phyloP scores from a whole-genome alignment of 2,888 invertebrate species.

The Polia nebulosa region DNA sequence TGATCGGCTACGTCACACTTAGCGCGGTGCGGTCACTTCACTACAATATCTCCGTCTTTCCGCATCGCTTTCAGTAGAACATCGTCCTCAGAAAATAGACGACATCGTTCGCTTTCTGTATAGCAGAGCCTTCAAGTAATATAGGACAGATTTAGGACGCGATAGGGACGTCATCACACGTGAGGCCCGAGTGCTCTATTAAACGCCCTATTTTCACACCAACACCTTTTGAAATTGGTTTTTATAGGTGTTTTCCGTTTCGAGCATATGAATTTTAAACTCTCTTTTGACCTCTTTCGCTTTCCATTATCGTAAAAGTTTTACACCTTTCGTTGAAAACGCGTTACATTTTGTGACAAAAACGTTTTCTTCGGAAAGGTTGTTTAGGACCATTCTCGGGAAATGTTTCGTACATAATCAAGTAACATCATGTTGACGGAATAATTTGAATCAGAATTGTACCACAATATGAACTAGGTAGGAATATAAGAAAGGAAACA shows the following conservation, averaged over 20 bases:
- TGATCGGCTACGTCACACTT: not conserved
- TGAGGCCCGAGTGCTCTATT: conserved; percentile 78
- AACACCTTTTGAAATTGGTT: conserved; percentile 81
- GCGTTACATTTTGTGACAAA: conserved; percentile 49
- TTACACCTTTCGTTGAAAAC: conserved; percentile 59
- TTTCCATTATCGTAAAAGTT: conserved; percentile 68
- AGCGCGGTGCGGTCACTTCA: not conserved
- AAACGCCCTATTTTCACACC: conserved; percentile 86
- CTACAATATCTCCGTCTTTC: not conserved
- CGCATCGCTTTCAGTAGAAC: conserved; percentile 24
- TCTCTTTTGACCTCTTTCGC: conserved; percentile 64
- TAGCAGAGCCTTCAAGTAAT: conserved; percentile 63
- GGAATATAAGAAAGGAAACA: not conserved
- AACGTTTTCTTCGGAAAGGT: conserved; percentile 42
- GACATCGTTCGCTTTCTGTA: conserved; percentile 22
- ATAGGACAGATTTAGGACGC: conserved; percentile 84
- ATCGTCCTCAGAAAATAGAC: conserved; percentile 26
- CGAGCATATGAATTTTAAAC: conserved; percentile 66
- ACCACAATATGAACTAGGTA: not conserved
- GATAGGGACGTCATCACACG: conserved; percentile 87
- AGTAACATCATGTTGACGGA: not conserved
- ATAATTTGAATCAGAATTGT: conserved; percentile 12
- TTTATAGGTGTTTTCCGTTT: conserved; percentile 76
- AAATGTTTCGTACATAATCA: conserved; percentile 24
- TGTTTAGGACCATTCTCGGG: conserved; percentile 18